Evolutionary conservation across 2,113 vertebrate species (phyloP).

Genomic region (Hassar affinis): DNA sequence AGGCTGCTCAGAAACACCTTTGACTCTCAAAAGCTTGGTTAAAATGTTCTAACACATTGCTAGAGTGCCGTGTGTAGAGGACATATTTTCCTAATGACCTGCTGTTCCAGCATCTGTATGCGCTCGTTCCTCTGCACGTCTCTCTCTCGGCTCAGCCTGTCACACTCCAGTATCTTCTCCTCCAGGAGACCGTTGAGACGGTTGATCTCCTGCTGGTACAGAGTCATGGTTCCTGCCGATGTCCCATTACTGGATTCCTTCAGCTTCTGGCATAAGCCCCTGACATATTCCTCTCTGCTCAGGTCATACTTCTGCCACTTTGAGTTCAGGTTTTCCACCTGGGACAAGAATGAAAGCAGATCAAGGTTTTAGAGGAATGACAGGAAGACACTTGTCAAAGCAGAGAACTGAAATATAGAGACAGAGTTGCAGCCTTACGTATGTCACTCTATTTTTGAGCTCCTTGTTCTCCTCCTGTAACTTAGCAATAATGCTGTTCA

Average conservation of each 20-base stretch:
- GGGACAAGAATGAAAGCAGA: constrained; percentile 24
- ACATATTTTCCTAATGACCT: constrained; percentile 71
- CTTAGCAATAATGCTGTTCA: constrained; percentile 64
- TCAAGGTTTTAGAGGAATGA: background rate
- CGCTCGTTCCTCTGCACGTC: constrained; percentile 71
- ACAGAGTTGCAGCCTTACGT: constrained; percentile 73
- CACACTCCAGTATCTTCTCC: constrained; percentile 76
- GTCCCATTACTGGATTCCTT: constrained; percentile 63
- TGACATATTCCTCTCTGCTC: constrained; percentile 86
- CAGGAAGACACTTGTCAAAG: background rate
- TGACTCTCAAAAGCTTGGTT: too few species aligned
- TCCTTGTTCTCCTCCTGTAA: constrained; percentile 84
- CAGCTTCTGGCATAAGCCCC: constrained; percentile 77
- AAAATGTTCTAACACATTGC: background rate
- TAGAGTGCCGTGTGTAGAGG: background rate
- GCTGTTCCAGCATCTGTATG: constrained; percentile 88
- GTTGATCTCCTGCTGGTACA: constrained; percentile 83
- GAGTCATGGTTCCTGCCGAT: constrained; percentile 47
- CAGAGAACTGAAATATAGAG: background rate
- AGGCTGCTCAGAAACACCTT: background rate
- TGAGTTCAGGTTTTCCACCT: constrained; percentile 90
- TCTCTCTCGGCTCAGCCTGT: constrained; percentile 64
- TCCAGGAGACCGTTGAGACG: constrained; percentile 83
- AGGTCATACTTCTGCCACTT: constrained; percentile 93
- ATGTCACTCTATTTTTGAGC: constrained; percentile 82